phyloP scores from a whole-genome alignment of 2,113 vertebrate species.

The Brachirus orientalis region DNA sequence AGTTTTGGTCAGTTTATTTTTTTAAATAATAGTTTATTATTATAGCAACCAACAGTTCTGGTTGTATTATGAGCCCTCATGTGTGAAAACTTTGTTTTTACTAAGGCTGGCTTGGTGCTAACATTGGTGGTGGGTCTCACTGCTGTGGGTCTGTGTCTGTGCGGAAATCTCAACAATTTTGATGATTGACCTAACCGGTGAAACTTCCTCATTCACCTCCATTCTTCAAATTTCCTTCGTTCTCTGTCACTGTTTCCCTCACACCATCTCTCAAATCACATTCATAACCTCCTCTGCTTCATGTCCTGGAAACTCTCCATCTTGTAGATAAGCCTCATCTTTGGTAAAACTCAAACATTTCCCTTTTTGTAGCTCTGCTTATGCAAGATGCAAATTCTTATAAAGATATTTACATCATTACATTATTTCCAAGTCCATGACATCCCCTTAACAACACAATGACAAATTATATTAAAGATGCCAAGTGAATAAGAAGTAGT shows the following conservation, averaged over 20 bases:
- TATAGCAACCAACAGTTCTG: no score
- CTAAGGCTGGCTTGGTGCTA: slow-evolving; percentile 35
- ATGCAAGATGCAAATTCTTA: no score
- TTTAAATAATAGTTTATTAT: no score
- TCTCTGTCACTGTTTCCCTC: slow-evolving; percentile 23
- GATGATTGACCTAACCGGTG: slow-evolving; percentile 44
- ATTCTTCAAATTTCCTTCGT: background rate
- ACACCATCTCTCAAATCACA: slow-evolving; percentile 27
- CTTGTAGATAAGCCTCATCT: slow-evolving; percentile 48
- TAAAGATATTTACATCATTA: no score
- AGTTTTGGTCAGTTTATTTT: background rate
- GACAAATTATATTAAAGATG: background rate
- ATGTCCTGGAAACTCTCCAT: slow-evolving; percentile 33
- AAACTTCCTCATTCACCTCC: background rate
- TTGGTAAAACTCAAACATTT: slow-evolving; percentile 3
- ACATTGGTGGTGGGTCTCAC: slow-evolving; percentile 56
- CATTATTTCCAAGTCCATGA: no score
- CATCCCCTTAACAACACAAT: background rate
- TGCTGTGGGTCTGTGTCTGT: slow-evolving; percentile 37
- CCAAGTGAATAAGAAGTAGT: background rate
- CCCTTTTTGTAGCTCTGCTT: no score
- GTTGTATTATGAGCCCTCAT: background rate
- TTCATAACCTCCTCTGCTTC: slow-evolving; percentile 11
- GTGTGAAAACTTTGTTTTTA: background rate
- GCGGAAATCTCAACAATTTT: slow-evolving; percentile 22